Evolutionary conservation across 2,888 invertebrate genomes (phyloP).

Genomic region (Drosophila neoperkinsi): DNA sequence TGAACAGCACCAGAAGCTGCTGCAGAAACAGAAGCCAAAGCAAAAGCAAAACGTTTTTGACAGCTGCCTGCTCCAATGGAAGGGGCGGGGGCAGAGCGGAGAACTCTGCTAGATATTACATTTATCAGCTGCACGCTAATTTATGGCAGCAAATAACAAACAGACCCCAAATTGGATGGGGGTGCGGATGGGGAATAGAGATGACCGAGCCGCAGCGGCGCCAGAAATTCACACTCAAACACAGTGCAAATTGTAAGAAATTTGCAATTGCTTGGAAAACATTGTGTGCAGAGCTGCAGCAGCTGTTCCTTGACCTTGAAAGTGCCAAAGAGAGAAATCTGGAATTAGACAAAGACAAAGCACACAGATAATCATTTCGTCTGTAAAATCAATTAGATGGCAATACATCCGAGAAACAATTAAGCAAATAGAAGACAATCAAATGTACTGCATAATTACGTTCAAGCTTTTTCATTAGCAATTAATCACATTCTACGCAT

Average conservation of each 20-base stretch:
- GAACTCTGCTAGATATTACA: slow-evolving; percentile 9
- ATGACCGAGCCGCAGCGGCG: slow-evolving; percentile 39
- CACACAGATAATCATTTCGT: not conserved
- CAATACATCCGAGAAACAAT: not conserved
- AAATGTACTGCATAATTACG: not conserved
- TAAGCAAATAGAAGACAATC: not conserved
- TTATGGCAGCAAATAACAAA: slow-evolving; percentile 52
- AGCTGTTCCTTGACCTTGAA: slow-evolving; percentile 23
- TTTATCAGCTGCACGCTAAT: slow-evolving; percentile 77
- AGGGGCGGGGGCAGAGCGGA: not conserved
- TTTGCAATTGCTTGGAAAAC: slow-evolving; percentile 53
- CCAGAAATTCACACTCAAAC: slow-evolving; percentile 31
- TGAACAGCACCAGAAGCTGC: slow-evolving; percentile 23
- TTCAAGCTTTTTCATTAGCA: not conserved
- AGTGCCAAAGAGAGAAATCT: not conserved
- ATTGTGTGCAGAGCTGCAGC: slow-evolving; percentile 27
- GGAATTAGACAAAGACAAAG: not conserved
- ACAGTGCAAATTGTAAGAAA: slow-evolving; percentile 52
- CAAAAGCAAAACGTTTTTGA: slow-evolving; percentile 65
- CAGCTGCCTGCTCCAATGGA: slow-evolving; percentile 56
- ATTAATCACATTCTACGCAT: not conserved
- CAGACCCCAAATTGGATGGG: slow-evolving; percentile 3
- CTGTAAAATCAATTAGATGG: not conserved
- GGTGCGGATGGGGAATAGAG: slow-evolving; percentile 15
- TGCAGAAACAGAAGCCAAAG: slow-evolving; percentile 14